Conservation (phyloP, 1,140 invertebrate genomes). For the Brachionus koreanus region DNA sequence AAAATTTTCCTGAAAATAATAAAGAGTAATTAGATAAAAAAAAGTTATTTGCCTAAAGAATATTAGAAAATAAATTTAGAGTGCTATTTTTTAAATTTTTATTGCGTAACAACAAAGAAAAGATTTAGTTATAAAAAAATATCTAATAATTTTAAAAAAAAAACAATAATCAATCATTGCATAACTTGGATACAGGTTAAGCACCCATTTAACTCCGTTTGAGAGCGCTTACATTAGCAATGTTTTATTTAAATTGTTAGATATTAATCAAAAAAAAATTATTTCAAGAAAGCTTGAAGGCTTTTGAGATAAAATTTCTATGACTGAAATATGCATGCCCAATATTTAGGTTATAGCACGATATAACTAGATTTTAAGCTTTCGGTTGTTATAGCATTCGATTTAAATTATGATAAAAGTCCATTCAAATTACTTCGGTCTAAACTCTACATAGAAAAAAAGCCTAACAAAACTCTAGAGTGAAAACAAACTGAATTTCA, state of each 20-base stretch:
- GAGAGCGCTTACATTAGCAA: not conserved
- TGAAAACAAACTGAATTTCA: not conserved
- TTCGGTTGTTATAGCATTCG: constrained; percentile 36
- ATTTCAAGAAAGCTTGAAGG: not conserved
- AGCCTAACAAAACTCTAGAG: constrained; percentile 13
- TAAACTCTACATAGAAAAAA: not conserved
- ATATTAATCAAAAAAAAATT: not conserved
- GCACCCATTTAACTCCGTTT: not conserved
- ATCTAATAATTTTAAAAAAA: constrained; percentile 16
- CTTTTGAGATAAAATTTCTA: not conserved
- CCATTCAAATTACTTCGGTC: constrained; percentile 12
- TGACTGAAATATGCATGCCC: not conserved
- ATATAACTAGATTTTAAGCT: not conserved
- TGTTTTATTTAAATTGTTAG: not conserved
- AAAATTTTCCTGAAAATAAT: not conserved
- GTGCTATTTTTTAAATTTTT: not conserved
- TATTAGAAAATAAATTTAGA: not conserved
- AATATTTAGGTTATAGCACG: not conserved
- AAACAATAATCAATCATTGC: constrained; percentile 9
- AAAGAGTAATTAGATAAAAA: constrained; percentile 10
- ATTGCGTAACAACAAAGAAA: constrained; percentile 8
- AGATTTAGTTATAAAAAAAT: not conserved
- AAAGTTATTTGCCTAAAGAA: not conserved
- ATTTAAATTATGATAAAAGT: constrained; percentile 36
- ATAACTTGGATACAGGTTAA: constrained; percentile 32